Evolutionary conservation across 1,140 invertebrate genomes (phyloP), one percentile per base, ranked within the genome.

Genomic region (Zaprionus ghesquierei): DNA sequence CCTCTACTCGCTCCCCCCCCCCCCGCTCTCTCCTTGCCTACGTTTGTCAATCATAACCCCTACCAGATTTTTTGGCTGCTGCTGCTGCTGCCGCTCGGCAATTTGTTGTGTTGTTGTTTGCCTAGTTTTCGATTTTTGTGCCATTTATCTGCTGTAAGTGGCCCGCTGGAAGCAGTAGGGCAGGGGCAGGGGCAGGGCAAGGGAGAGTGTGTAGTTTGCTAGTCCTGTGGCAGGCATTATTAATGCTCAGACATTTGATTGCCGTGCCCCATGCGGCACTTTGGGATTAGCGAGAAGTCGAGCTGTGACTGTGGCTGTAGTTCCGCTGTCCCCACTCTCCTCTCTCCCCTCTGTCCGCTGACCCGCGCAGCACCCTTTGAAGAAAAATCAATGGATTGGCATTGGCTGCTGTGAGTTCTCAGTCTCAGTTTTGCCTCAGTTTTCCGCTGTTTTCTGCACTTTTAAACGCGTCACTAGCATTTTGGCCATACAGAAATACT

Each of bases 381-480:
- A 78, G 81, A 81, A 87, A 85, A 86, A 87, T 86, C 81, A 82
- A 87, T 81, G 86, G 79, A 87, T 86, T 87, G 65, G 9, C 38
- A 53, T 60, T 69, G 82, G 68, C 77, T 85, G 65, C 74, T 78
- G 84, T 49, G 35, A 65, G 15, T 44, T 27, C 44, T 59, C 71
- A 64, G 75, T 35, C 6, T 35, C 68, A 8, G 44, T 60, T 33
- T 49, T 13, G 41, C 13, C 60, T 15, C 35, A 15, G 6, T 59
- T 59, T 59, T 41, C 18, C 58, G 74, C 62, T 50, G 13, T 85
- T 89, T 89, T 90, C 77, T 89, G 74, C 75, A 85, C 80, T 89
- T 80, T 90, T 86, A 51, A 82, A 82, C 81, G 84, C 84, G 86
- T 89, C 81, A 89, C 69, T 56, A 69, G 29, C 75, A 81, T 79